A percentile compares a stretch with the other conserved stretches of the same genome.
These are phyloP conservation scores for Taenioides sp. DNA, from an alignment of 2,797 vertebrate genomes.

Conservation along the genomic window DNA sequence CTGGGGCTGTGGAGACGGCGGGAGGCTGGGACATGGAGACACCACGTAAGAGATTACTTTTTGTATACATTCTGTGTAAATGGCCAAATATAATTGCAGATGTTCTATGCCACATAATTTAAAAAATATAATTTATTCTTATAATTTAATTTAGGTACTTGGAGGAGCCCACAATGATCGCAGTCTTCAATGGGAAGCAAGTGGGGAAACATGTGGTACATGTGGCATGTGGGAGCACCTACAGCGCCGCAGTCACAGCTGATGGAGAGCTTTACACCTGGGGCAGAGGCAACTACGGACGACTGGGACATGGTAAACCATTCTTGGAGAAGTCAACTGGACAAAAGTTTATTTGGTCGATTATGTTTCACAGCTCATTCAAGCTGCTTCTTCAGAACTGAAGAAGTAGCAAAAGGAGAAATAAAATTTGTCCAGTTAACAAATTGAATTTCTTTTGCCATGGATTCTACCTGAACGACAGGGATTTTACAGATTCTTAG, in stretches of 20 bases:
- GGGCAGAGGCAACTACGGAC: conserved; percentile 96
- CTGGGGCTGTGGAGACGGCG: conserved; percentile 97
- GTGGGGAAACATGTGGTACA: conserved; percentile 91
- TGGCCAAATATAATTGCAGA: background rate
- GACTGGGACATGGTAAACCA: conserved; percentile 90
- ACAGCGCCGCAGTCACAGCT: conserved; percentile 92
- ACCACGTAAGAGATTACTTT: conserved; percentile 83
- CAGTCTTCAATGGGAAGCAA: conserved; percentile 91
- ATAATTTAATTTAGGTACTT: conserved; percentile 80
- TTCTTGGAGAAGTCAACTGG: too few relatives aligned
- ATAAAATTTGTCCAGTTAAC: too few relatives aligned
- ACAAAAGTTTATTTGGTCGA: too few relatives aligned
- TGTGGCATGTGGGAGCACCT: conserved; percentile 94
- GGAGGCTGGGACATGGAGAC: conserved; percentile 96
- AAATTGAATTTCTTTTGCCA: too few relatives aligned
- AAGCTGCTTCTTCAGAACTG: too few relatives aligned
- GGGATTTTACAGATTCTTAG: background rate
- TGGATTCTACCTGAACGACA: too few relatives aligned
- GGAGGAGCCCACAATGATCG: conserved; percentile 91
- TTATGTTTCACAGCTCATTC: too few relatives aligned
- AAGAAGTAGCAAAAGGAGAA: too few relatives aligned
- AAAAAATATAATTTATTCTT: background rate
- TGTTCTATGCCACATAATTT: background rate
- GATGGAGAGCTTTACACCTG: conserved; percentile 96
- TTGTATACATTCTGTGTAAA: background rate